Conservation (phyloP, 1,140 invertebrate genomes). For the Orius insidiosus region DNA sequence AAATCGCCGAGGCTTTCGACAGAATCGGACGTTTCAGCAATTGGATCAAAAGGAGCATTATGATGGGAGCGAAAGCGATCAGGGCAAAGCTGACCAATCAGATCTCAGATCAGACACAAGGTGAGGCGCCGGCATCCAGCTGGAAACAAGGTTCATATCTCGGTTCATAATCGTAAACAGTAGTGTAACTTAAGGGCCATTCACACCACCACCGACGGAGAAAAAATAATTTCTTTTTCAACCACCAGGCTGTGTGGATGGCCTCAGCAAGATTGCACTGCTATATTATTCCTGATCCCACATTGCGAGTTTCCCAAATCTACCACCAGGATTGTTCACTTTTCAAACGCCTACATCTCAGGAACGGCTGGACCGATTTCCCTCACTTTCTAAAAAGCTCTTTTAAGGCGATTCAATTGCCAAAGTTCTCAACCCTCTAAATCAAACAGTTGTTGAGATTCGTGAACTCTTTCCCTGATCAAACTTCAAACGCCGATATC, state of each 20-base stretch:
- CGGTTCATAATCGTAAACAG: slow-evolving; percentile 15
- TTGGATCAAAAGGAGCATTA: slow-evolving; percentile 67
- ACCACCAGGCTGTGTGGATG: slow-evolving; percentile 17
- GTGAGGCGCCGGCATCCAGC: slow-evolving; percentile 70
- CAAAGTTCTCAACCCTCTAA: too few relatives aligned
- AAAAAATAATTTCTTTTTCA: too few relatives aligned
- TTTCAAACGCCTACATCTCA: too few relatives aligned
- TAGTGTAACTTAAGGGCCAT: slow-evolving; percentile 6
- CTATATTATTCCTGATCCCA: background rate
- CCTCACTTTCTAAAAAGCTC: too few relatives aligned
- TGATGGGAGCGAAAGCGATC: slow-evolving; percentile 55
- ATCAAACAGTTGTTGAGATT: too few relatives aligned
- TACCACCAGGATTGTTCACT: too few relatives aligned
- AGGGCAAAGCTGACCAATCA: slow-evolving; percentile 84
- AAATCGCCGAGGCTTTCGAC: slow-evolving; percentile 91
- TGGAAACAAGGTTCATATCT: slow-evolving; percentile 73
- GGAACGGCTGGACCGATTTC: too few relatives aligned
- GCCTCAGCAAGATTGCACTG: slow-evolving; percentile 5
- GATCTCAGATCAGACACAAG: slow-evolving; percentile 84
- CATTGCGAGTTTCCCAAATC: too few relatives aligned
- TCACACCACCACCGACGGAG: slow-evolving; percentile 2
- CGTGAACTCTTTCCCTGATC: too few relatives aligned
- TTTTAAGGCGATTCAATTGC: too few relatives aligned
- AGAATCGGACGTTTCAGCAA: slow-evolving; percentile 76
- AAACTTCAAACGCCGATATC: too few relatives aligned